These are phyloP conservation scores for Platysternon megacephalum DNA, from an alignment of 2,113 vertebrate genomes.

Conservation along the genomic window DNA sequence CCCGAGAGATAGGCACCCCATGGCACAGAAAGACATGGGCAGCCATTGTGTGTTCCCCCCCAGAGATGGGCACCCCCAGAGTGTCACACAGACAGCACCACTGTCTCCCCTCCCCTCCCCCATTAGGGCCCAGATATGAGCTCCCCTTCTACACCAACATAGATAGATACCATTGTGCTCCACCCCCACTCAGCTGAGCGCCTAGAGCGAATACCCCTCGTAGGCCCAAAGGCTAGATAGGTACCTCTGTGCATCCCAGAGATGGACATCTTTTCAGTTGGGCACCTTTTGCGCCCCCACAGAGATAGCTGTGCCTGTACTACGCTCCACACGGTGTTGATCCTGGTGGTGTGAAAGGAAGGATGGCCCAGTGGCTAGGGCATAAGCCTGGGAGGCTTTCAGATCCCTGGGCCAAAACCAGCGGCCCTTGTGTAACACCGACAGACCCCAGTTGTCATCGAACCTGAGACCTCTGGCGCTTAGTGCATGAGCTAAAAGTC, in stretches of 20 bases:
- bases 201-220: too few relatives aligned
- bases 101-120: neutral
- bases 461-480: too few relatives aligned
- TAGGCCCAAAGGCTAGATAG: too few relatives aligned
- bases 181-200: too few relatives aligned
- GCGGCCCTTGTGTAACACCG: too few relatives aligned
- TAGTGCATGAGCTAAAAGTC: too few relatives aligned
- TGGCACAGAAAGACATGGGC: too few relatives aligned
- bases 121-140: neutral
- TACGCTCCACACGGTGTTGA: neutral
- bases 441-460: too few relatives aligned
- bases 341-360: neutral
- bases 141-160: neutral
- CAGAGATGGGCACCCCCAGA: neutral
- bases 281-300: neutral
- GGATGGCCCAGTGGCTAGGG: neutral
- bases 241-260: neutral
- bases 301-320: neutral
- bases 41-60: too few relatives aligned
- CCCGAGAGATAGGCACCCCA: too few relatives aligned
- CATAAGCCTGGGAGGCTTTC: neutral
- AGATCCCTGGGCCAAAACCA: neutral
- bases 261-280: neutral
- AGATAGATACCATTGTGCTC: too few relatives aligned
- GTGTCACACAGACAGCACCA: neutral